These are phyloP conservation scores for Melanotaenia parkinsoni DNA, from an alignment of 2,797 vertebrate species.

Conservation along the genomic window DNA sequence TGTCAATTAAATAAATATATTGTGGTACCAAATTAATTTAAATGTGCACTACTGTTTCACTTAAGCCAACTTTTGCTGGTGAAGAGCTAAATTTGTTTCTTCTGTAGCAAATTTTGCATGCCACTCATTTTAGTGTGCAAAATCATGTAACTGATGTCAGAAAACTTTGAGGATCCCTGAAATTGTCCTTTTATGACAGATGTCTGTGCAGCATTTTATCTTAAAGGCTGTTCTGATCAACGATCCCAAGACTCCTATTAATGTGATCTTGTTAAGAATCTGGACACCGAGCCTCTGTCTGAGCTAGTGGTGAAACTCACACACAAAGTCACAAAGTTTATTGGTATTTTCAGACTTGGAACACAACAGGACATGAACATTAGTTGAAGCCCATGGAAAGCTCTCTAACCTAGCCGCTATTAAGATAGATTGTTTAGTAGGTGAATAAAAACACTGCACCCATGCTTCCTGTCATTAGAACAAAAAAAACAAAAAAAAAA, in stretches of 20 bases:
- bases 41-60: not conserved
- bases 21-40: not conserved
- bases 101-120: not conserved
- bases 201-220: not conserved
- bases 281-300: constrained; percentile 7
- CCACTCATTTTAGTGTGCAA: not conserved
- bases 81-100: not conserved
- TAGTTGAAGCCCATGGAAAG: not conserved
- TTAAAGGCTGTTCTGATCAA: constrained; percentile 3
- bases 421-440: not conserved
- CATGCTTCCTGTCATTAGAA: not conserved
- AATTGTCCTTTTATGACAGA: not conserved
- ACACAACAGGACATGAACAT: not conserved
- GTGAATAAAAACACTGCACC: not conserved
- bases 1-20: not conserved
- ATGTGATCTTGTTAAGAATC: not conserved
- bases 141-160: not conserved
- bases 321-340: not conserved
- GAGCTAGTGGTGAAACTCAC: not conserved
- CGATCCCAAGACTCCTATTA: constrained; percentile 1
- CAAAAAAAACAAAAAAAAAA: no score
- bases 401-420: not conserved
- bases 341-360: not conserved
- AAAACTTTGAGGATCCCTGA: constrained; percentile 3
- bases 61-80: not conserved